Evolutionary conservation across 2,888 invertebrate species (phyloP).

Genomic region (Tinea pellionella): DNA sequence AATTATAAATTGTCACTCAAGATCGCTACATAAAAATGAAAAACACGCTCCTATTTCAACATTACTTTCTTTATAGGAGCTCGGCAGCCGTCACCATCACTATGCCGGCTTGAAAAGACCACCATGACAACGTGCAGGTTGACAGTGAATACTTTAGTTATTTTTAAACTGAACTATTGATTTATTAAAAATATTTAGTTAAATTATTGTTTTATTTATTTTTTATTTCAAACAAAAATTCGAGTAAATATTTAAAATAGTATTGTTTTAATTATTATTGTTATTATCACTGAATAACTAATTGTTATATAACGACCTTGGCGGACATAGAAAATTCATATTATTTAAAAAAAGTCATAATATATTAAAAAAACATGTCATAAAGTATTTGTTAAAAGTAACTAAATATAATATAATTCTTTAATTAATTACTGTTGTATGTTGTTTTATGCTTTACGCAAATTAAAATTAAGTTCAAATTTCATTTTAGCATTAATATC

Average conservation of each 20-base stretch:
- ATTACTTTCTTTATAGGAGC: too few species aligned
- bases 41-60: too few species aligned
- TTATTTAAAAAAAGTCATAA: constrained; percentile 45
- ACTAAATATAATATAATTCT: neutral
- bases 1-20: neutral
- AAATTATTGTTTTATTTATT: neutral
- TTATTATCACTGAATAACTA: neutral
- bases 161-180: too few species aligned
- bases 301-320: neutral
- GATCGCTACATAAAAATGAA: neutral
- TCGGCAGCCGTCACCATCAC: too few species aligned
- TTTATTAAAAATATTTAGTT: neutral
- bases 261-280: neutral
- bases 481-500: neutral
- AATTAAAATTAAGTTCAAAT: neutral
- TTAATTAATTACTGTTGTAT: neutral
- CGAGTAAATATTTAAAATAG: neutral
- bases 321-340: constrained; percentile 39
- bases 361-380: constrained; percentile 44
- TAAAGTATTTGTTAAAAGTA: constrained; percentile 25
- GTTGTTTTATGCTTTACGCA: neutral
- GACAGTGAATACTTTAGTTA: too few species aligned
- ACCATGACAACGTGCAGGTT: too few species aligned
- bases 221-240: neutral
- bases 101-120: too few species aligned